These are phyloP conservation scores for Pocillopora damicornis DNA, from an alignment of 64 coral and sea anemone genomes.

Conservation along the genomic window DNA sequence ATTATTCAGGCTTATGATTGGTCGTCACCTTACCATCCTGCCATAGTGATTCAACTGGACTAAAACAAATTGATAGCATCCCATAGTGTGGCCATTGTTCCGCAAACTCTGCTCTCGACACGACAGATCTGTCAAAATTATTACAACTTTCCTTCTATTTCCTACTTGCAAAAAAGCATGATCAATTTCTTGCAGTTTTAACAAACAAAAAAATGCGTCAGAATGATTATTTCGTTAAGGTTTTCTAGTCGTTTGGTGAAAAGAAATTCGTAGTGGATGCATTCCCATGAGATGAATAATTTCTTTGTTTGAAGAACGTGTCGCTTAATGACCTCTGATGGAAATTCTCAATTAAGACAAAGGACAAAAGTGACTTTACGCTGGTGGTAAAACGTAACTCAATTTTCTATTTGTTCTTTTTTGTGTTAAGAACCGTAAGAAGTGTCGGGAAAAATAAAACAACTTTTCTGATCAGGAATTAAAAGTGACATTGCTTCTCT, in stretches of 20 bases:
- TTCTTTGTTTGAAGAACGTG: background rate
- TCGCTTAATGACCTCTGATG: slow-evolving; percentile 17
- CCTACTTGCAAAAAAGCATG: background rate
- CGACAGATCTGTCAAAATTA: slow-evolving; percentile 1
- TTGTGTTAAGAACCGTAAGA: background rate
- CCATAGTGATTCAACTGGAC: background rate
- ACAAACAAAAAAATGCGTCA: background rate
- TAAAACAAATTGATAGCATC: slow-evolving; percentile 5
- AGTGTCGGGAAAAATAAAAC: background rate
- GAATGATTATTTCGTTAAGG: background rate
- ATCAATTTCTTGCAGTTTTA: background rate
- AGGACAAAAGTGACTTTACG: background rate
- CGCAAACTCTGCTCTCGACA: background rate
- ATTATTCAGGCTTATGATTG: background rate
- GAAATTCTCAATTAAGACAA: slow-evolving; percentile 17
- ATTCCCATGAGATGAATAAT: background rate
- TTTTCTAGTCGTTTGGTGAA: background rate
- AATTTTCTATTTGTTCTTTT: background rate
- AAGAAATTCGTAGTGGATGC: background rate
- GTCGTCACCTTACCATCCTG: background rate
- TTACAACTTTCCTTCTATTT: background rate
- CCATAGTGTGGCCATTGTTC: background rate
- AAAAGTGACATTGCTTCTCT: background rate
- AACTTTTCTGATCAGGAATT: background rate
- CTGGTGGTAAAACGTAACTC: background rate